Conservation (phyloP, 2,888 invertebrate genomes). For the Synanthedon myopaeformis region DNA sequence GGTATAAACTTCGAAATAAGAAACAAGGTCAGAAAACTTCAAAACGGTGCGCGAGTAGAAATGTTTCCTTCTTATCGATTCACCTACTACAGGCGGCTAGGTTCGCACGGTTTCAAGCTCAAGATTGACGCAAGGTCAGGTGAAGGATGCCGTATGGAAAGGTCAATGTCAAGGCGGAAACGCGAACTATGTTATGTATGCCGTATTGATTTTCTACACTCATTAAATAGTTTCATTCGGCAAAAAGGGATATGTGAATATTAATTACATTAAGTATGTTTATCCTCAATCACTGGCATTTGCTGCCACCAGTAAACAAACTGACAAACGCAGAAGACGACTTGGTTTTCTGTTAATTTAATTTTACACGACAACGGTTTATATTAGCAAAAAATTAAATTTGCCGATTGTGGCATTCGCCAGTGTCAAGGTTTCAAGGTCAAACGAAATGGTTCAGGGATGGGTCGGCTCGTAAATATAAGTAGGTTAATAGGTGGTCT, state of each 20-base stretch:
- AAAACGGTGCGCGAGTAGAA: background rate
- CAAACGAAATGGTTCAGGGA: slow-evolving; percentile 15
- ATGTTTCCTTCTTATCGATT: background rate
- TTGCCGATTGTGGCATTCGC: slow-evolving; percentile 5
- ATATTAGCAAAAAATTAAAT: too few relatives aligned
- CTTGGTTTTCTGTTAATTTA: too few relatives aligned
- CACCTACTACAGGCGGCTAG: background rate
- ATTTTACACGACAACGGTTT: too few relatives aligned
- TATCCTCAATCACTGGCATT: too few relatives aligned
- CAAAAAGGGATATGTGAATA: too few relatives aligned
- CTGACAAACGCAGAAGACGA: too few relatives aligned
- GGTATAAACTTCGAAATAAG: background rate
- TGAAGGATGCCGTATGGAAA: slow-evolving; percentile 8
- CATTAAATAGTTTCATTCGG: too few relatives aligned
- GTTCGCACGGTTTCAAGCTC: slow-evolving; percentile 1
- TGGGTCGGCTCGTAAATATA: slow-evolving; percentile 8
- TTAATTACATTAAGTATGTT: too few relatives aligned
- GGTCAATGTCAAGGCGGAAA: slow-evolving; percentile 16
- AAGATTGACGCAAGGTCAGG: background rate
- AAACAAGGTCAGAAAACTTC: background rate
- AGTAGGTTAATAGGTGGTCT: background rate
- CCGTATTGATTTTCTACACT: slow-evolving; percentile 8
- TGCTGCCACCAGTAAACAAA: too few relatives aligned
- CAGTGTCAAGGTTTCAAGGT: slow-evolving; percentile 15
- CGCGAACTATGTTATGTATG: slow-evolving; percentile 7